Percentiles rank a stretch among this genome's conserved stretches.
Evolutionary conservation across 2,888 invertebrate genomes (phyloP).

Genomic region (Dolomedes plantarius): DNA sequence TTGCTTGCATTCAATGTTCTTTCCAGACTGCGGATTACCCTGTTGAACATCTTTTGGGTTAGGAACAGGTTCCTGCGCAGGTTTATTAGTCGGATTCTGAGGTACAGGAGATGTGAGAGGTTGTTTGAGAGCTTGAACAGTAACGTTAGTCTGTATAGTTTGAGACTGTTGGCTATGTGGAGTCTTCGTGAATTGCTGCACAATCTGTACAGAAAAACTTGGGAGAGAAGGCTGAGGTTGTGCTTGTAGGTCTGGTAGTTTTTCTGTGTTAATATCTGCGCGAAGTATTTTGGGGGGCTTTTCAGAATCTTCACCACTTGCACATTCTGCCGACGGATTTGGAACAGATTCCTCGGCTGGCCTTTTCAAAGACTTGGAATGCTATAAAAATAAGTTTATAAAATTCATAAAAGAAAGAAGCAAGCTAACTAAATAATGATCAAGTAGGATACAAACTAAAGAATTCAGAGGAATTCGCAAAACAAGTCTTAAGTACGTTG

Average conservation of each 20-base stretch:
- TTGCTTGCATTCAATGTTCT: constrained; percentile 84
- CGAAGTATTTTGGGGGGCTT: constrained; percentile 43
- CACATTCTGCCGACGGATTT: constrained; percentile 8
- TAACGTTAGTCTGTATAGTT: constrained; percentile 92
- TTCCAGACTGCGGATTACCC: neutral
- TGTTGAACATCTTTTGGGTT: neutral
- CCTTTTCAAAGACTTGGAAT: constrained; percentile 51
- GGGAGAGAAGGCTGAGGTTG: neutral
- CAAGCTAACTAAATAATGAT: too few species aligned
- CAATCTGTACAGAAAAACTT: constrained; percentile 90
- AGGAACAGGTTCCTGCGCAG: neutral
- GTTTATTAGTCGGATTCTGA: constrained; percentile 73
- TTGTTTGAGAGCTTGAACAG: constrained; percentile 84
- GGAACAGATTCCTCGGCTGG: constrained; percentile 26
- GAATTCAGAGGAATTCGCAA: too few species aligned
- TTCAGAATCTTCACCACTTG: constrained; percentile 40
- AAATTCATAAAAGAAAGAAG: too few species aligned
- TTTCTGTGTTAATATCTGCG: constrained; percentile 20
- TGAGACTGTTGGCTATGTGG: constrained; percentile 90
- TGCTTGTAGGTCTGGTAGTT: constrained; percentile 4
- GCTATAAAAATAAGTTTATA: constrained; percentile 38
- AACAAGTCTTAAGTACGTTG: too few species aligned
- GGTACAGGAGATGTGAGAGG: constrained; percentile 79
- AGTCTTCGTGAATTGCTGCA: constrained; percentile 85
- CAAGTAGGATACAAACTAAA: too few species aligned